Base-by-base conservation (phyloP, 1,140 invertebrate genomes). In the Anoplophora glabripennis region DNA sequence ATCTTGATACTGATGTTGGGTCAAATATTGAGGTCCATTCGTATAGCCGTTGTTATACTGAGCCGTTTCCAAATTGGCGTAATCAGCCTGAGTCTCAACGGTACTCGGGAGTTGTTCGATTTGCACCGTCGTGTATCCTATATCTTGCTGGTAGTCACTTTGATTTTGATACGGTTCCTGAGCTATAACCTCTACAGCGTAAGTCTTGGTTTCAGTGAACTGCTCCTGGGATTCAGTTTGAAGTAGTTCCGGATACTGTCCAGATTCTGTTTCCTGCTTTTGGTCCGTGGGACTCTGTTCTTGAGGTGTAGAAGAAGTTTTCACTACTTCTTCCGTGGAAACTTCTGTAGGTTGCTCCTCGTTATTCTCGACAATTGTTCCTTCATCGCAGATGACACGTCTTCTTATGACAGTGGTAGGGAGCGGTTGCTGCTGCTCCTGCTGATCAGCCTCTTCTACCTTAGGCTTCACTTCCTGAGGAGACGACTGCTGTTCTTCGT, bases 41-140 rank as follows among this genome's bases (percentile, higher is more conserved):
- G 61, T 45, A 17, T 68, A 60, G 4, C 57, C 62, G 41, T 59
- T 58, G 10, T 56, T 53, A 36, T 64, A 69, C 36, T 69, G 67
- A 18, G 67, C 67, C 45, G 59, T 68, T 38, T 71, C 65, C 15
- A 71, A 45, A 49, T 66, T 68, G 1, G 66, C 61, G 51, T 69
- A 71, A 53, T 71, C 66, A 28, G 56, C 66, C 2, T 53, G 21
- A 18, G 42, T 12, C 36, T 64, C 62, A 37, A 67, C 64, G 8
- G 45, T 34, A 42, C 36, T 49, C 33, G 17, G 52, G 15, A 60
- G 53, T 12, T 11, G 53, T 42, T 57, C 57, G 11, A 58, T 59
- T 5, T 52, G 47, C 7, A 58, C 56, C 28, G 56, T 49, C 7
- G 47, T 34, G 35, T 52, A 52, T 14, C 9, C 42, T 10, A 54